Percentiles rank a stretch among this genome's conserved stretches.
Conservation (phyloP, 2,888 invertebrate species). For the Malthinus seriepunctatus region DNA sequence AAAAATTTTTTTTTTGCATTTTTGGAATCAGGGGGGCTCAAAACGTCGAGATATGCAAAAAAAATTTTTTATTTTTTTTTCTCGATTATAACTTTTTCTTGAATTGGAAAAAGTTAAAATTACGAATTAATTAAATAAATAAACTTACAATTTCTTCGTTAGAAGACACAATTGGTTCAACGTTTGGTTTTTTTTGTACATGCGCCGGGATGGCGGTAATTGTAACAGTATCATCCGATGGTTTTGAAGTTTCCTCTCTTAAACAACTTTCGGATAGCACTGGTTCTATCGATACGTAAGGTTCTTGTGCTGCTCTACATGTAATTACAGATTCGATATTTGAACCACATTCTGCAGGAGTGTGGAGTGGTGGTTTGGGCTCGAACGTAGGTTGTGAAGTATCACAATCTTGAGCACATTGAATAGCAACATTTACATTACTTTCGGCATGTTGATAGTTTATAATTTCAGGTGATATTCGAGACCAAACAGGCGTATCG, state of each 20-base stretch:
- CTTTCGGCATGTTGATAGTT: slow-evolving; percentile 47
- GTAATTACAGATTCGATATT: slow-evolving; percentile 38
- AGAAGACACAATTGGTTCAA: slow-evolving; percentile 43
- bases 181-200: slow-evolving; percentile 41
- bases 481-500: slow-evolving; percentile 51
- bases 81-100: too few relatives aligned
- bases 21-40: too few relatives aligned
- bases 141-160: slow-evolving; percentile 46
- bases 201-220: slow-evolving; percentile 43
- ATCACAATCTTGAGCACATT: slow-evolving; percentile 31
- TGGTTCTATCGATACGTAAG: slow-evolving; percentile 43
- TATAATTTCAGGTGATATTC: slow-evolving; percentile 34
- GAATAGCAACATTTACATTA: slow-evolving; percentile 22
- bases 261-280: slow-evolving; percentile 35
- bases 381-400: slow-evolving; percentile 28
- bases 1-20: too few relatives aligned
- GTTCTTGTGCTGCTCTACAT: slow-evolving; percentile 32
- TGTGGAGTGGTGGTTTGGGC: slow-evolving; percentile 17
- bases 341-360: slow-evolving; percentile 21
- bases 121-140: too few relatives aligned
- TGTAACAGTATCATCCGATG: slow-evolving; percentile 35
- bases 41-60: too few relatives aligned
- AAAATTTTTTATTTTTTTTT: too few relatives aligned
- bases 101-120: too few relatives aligned
- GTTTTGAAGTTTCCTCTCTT: slow-evolving; percentile 31